These are phyloP conservation scores for Meta bourneti DNA, from an alignment of 2,888 invertebrate genomes.

Conservation along the genomic window DNA sequence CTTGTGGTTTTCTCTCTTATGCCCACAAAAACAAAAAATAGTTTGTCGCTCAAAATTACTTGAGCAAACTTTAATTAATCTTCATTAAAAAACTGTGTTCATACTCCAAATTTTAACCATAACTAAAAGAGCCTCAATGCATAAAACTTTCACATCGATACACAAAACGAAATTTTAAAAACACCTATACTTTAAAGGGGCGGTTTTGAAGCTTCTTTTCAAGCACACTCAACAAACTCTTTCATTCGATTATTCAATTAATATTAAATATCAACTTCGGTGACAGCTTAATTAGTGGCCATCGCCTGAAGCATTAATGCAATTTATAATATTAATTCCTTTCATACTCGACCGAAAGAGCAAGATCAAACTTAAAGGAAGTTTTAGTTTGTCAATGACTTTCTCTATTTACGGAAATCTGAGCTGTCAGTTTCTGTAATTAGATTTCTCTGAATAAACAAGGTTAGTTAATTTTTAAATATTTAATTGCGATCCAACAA, in stretches of 20 bases:
- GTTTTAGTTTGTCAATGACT: background rate
- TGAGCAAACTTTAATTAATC: background rate
- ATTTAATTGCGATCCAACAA: slow-evolving; percentile 5
- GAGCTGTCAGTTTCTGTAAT: slow-evolving; percentile 14
- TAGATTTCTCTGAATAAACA: background rate
- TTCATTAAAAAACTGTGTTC: background rate
- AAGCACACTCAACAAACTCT: background rate
- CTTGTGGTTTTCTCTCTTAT: background rate
- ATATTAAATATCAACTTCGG: slow-evolving; percentile 16
- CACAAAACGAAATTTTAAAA: background rate
- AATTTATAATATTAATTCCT: slow-evolving; percentile 15
- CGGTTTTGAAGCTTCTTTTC: slow-evolving; percentile 6
- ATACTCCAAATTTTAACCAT: background rate
- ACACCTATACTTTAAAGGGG: background rate
- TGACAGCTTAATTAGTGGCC: slow-evolving; percentile 3
- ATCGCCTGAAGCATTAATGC: background rate
- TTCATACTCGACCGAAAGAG: background rate
- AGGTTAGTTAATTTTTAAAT: slow-evolving; percentile 14
- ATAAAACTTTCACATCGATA: background rate
- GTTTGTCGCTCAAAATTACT: background rate
- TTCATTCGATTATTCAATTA: slow-evolving; percentile 38
- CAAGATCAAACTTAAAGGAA: background rate
- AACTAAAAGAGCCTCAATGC: background rate
- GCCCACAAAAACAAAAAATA: background rate
- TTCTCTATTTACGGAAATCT: slow-evolving; percentile 5